Base-by-base conservation (phyloP, 2,888 invertebrate species). In the Drosophila leonis region DNA sequence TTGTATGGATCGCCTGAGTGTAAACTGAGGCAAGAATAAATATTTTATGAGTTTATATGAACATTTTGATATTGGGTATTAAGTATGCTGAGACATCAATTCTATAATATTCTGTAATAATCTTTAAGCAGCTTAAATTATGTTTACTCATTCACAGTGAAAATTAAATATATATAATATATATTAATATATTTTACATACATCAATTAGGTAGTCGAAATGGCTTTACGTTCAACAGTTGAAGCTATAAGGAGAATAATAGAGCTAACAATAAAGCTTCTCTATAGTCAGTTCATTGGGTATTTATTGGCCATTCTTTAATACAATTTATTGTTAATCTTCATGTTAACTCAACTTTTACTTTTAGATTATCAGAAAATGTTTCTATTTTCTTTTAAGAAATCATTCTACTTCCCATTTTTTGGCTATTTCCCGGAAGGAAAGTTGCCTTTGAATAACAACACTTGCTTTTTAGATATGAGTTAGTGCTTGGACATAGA, bases 11-110 rank as follows among this genome's bases (percentile, higher is more conserved):
- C 31, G 46, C 18, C 10, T n/a, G 35, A n/a, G n/a, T 8, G 20
- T 7, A 20, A 31, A 51, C 18, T 35, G 35, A 37, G 20, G 64
- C 20, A 27, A 27, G 37, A 49, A 49, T 49, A 42, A 41, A 61
- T 61, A 41, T 60, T 54, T 69, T 41, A 56, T 57, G 24, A 37
- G n/a, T n/a, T 51, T 35, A n/a, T 41, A 41, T 29, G 54, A 48
- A 2, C 13, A 55, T 27, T 66, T 66, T 27, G 8, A 1, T 2
- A 7, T 10, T 49, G 49, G 4, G 27, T 4, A 9, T 39, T 37
- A 29, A 37, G n/a, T 46, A 35, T 5, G 29, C 39, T 39, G 10
- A 35, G 20, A 18, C 54, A 29, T 6, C 18, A 27, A 1, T 9
- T 65, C 3, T n/a, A 27, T 31, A 39, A 31, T 42, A 12, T 20